Conservation (phyloP, 2,113 vertebrate species). For the Scytalopus superciliaris region DNA sequence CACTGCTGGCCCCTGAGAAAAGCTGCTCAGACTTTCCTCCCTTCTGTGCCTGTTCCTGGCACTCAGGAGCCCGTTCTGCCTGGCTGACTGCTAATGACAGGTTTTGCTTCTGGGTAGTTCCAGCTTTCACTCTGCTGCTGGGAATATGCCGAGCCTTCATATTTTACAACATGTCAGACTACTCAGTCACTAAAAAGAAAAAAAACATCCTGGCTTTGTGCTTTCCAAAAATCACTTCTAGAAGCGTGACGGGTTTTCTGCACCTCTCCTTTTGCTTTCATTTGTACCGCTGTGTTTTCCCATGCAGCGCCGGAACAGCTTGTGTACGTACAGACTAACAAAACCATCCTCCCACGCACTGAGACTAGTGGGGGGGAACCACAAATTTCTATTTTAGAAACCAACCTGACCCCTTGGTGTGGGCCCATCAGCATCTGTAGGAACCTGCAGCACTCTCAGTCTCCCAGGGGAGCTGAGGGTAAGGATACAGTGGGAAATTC, state of each 20-base stretch:
- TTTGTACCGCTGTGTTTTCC: background rate
- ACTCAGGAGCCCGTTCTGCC: background rate
- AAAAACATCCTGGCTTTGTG: constrained; percentile 19
- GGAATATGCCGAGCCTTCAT: constrained; percentile 8
- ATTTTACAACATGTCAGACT: constrained; percentile 48
- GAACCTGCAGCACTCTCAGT: background rate
- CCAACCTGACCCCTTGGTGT: background rate
- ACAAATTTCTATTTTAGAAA: background rate
- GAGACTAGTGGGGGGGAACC: fast-evolving
- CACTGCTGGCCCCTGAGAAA: background rate
- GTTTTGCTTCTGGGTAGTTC: constrained; percentile 27
- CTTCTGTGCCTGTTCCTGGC: background rate
- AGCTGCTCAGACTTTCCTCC: background rate
- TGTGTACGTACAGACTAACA: fast-evolving
- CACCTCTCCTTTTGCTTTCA: constrained; percentile 6
- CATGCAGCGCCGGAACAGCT: fast-evolving
- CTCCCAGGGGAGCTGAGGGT: background rate
- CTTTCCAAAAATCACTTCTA: constrained; percentile 9
- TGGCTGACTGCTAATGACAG: constrained; percentile 14
- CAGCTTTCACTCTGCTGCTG: constrained; percentile 28
- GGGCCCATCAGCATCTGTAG: background rate
- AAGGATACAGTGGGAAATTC: fast-evolving
- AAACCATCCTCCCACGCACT: background rate
- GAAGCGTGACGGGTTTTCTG: background rate
- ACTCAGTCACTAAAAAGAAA: constrained; percentile 31